Evolutionary conservation across 2,888 invertebrate genomes (phyloP), one percentile per base, ranked within the genome.

Genomic region (Leptogaster cylindrica): DNA sequence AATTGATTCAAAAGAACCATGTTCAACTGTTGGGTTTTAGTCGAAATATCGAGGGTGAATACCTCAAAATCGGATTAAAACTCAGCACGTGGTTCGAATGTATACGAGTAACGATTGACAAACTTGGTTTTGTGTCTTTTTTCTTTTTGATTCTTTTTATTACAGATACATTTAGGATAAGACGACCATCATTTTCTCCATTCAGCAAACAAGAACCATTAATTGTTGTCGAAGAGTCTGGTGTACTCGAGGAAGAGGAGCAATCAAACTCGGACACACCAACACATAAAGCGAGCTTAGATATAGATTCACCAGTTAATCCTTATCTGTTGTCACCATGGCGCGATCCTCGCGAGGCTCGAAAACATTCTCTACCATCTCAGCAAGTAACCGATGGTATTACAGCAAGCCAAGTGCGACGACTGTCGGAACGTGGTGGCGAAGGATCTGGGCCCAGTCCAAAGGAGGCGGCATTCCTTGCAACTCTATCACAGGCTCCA

Each of bases 331-430:
- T 93, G 65, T 92, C 92, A 0, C 93, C 93, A 3, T 92, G 90
- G 88, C 84, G 91, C 18, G 91, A 91, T 74, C 83, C 86, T 61
- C 82, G 88, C 64, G 89, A 89, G 73, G 86, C 88, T 1, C 85
- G 93, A 74, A 93, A 93, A 76, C 90, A 92, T 75, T 93, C 92
- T 20, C 81, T 93, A 73, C 93, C 93, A 1, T 92, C 92, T 0
- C 92, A 92, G 1, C 89, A 91, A 73, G 93, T 92, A 75, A 90
- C 90, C 23, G 88, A 91, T 66, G 93, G 93, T 55, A 93, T 92
- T 67, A 93, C 92, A 44, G 93, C 93, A 39, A 92, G 92, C 73
- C 92, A 93, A 85, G 92, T 93, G 61, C 86, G 93, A 23, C 85
- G 93, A 14, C 82, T 93, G 31, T 93, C 92, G 31, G 93, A 93